phyloP scores from a whole-genome alignment of 2,113 vertebrate species.

The Cisticola juncidis region DNA sequence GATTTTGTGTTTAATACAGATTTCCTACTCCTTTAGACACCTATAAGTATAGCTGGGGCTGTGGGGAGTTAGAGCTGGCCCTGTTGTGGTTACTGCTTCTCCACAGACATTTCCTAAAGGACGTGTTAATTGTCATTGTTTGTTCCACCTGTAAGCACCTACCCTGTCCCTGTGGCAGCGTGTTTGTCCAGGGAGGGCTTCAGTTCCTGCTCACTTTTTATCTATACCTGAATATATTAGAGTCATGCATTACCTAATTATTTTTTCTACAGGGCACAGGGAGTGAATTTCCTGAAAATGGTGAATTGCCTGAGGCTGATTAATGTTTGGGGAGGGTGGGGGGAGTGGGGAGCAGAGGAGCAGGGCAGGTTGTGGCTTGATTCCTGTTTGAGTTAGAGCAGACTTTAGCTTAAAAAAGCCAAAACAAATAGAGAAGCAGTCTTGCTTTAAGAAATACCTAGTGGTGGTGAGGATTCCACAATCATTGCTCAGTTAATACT shows the following conservation, averaged over 20 bases:
- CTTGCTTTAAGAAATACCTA: not conserved
- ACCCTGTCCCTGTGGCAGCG: not conserved
- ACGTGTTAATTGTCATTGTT: not conserved
- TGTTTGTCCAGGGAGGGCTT: not conserved
- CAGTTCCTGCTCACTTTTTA: not conserved
- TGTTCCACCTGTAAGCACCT: not conserved
- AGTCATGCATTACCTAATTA: not conserved
- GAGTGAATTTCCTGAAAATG: not conserved
- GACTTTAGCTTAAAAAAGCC: not conserved
- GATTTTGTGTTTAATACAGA: not conserved
- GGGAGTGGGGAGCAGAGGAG: not conserved
- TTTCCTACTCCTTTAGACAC: not conserved
- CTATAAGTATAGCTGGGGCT: not conserved
- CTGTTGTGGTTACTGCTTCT: not conserved
- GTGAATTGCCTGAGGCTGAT: not conserved
- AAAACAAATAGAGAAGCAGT: not conserved
- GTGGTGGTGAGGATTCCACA: not conserved
- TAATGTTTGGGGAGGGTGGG: not conserved
- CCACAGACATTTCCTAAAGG: not conserved
- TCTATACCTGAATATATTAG: not conserved
- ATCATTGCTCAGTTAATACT: not conserved
- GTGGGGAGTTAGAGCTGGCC: not conserved
- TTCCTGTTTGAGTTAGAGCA: not conserved
- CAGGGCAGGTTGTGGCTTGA: not conserved
- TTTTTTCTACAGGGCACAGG: not conserved